These are phyloP conservation scores for Ardeotis arabs DNA, from an alignment of 2,113 vertebrate genomes.

Conservation along the genomic window DNA sequence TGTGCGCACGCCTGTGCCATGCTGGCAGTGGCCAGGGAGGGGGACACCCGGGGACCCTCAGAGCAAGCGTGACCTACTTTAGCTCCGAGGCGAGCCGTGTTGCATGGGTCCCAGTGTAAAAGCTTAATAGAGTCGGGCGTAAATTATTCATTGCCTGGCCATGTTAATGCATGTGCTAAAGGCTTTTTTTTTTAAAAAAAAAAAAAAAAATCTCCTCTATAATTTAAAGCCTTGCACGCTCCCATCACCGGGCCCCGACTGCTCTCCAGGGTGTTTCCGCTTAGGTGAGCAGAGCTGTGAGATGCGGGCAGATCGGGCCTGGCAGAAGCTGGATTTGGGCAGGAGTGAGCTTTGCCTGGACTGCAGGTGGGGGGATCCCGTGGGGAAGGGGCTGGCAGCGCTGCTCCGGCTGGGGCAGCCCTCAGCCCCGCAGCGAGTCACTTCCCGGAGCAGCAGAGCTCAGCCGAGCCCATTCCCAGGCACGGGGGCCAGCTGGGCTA, in stretches of 20 bases:
- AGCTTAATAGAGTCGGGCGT: neutral
- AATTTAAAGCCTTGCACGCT: conserved; percentile 44
- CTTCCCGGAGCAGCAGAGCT: neutral
- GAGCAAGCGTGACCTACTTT: conserved; percentile 61
- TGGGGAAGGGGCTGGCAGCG: neutral
- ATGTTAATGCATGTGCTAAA: conserved; percentile 57
- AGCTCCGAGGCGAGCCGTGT: neutral
- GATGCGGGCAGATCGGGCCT: no score
- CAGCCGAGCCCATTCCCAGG: neutral
- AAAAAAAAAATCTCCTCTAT: conserved; percentile 31
- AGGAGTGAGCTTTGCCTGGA: neutral
- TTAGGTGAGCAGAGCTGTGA: neutral
- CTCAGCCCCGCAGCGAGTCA: neutral
- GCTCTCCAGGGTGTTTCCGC: neutral
- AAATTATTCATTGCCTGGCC: conserved; percentile 64
- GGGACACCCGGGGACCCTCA: neutral
- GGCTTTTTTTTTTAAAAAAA: neutral
- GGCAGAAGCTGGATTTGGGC: neutral
- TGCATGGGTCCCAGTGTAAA: neutral
- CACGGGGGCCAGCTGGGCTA: neutral
- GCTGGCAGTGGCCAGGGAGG: accelerated
- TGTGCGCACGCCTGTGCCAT: accelerated
- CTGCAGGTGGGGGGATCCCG: accelerated
- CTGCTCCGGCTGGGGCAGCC: neutral
- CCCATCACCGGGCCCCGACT: neutral